A percentile compares a stretch with the other conserved stretches of the same genome.
Conservation (phyloP, 2,888 invertebrate species). For the Eudasyphora cyanicolor region DNA sequence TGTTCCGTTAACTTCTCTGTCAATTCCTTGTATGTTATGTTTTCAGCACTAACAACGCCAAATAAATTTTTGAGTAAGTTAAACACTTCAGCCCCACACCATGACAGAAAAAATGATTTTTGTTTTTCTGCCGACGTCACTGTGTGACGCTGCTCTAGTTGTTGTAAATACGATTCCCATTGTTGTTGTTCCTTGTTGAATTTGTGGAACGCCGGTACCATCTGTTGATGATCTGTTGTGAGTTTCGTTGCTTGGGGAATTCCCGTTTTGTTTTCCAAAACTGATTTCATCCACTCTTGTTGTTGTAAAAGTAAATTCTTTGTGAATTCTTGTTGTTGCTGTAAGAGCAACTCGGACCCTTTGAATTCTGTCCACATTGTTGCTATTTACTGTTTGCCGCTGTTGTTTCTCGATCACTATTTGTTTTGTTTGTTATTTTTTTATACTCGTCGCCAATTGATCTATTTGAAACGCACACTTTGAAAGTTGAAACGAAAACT, state of each 20-base stretch:
- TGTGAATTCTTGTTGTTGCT: slow-evolving; percentile 4
- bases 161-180: slow-evolving; percentile 45
- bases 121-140: slow-evolving; percentile 38
- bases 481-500: no score
- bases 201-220: slow-evolving; percentile 60
- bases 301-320: slow-evolving; percentile 22
- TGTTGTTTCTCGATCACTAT: no score
- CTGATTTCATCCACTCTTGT: slow-evolving; percentile 34
- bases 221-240: slow-evolving; percentile 4
- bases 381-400: background rate
- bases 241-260: background rate
- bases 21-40: slow-evolving; percentile 30
- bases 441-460: no score
- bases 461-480: no score
- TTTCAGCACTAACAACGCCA: slow-evolving; percentile 34
- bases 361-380: background rate
- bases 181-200: slow-evolving; percentile 55
- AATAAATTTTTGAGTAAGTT: slow-evolving; percentile 55
- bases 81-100: slow-evolving; percentile 47
- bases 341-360: background rate
- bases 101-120: slow-evolving; percentile 55
- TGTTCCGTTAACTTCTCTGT: slow-evolving; percentile 52
- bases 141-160: slow-evolving; percentile 48
- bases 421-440: no score
- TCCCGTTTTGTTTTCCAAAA: slow-evolving; percentile 5